Conservation (phyloP, 2,113 vertebrate genomes). For the Datnioides undecimradiatus region DNA sequence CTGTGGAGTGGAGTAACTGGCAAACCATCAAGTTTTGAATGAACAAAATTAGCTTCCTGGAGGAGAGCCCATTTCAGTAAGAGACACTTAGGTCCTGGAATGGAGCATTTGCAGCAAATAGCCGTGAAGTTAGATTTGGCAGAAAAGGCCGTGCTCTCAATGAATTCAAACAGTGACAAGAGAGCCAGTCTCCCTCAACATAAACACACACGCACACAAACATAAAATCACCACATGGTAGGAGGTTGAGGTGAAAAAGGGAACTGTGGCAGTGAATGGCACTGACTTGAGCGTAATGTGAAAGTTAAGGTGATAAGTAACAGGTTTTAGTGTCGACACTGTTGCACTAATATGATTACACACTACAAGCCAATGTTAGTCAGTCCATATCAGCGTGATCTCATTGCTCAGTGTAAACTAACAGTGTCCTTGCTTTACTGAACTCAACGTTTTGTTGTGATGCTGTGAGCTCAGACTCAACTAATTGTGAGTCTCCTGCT, state of each 20-base stretch:
- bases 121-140: not conserved
- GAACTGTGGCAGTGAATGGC: too few species aligned
- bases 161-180: not conserved
- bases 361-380: too few species aligned
- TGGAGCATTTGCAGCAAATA: not conserved
- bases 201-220: not conserved
- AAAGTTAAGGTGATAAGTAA: too few species aligned
- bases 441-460: too few species aligned
- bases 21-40: not conserved
- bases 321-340: too few species aligned
- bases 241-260: not conserved
- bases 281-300: too few species aligned
- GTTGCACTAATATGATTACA: too few species aligned
- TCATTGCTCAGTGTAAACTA: too few species aligned
- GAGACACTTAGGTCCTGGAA: not conserved
- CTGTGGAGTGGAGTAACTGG: not conserved
- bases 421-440: too few species aligned
- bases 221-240: not conserved
- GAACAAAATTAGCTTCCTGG: not conserved
- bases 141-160: not conserved
- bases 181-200: not conserved
- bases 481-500: not conserved
- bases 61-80: not conserved
- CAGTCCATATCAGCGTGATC: too few species aligned
- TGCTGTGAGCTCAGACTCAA: too few species aligned